Base-by-base conservation (phyloP, 1,140 invertebrate genomes). In the Bombus superbus region DNA sequence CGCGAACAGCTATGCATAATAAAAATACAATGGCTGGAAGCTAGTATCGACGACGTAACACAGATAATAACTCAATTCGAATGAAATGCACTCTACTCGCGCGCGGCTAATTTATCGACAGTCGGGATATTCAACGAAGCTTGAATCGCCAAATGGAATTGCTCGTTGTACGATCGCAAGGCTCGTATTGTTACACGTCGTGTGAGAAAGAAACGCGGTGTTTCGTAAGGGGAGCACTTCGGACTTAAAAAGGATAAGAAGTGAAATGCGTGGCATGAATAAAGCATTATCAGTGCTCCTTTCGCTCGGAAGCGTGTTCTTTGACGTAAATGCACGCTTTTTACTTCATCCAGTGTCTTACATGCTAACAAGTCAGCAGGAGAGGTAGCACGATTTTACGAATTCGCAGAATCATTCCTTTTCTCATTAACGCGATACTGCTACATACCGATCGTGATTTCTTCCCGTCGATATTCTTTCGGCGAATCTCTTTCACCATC, bases 241-340 rank as follows among this genome's bases (percentile, higher is more conserved):
- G 4, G 76, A 32, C 68, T 72, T 80, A 85, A 85, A 80, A 85
- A 71, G 76, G 68, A 85, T 80, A 85, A 85, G 68, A 73, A 85
- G 68, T 85, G 42, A 71, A 59, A 85, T 53, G 83, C 68, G 57
- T 73, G 83, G 83, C 77, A 85, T 73, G 83, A 80, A 85, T 85
- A 85, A 85, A 80, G 68, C 69, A 85, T 85, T 79, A 69, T 80
- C 83, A 80, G 68, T 62, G 69, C 68, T 77, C 53, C 53, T 85
- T 64, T 83, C 69, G 62, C 71, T 53, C 10, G 15, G 22, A 38
- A 68, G 32, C 8, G 32, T 57, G 64, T 18, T 64, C 83, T 80
- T 53, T 80, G 53, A 80, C 83, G 76, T 57, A 85, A 85, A 85
- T 85, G 68, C 42, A 53, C 22, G 40, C 76, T 79, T 78, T 53